phyloP scores from a whole-genome alignment of 2,888 invertebrate species.

The Cataglyphis altisquamis region DNA sequence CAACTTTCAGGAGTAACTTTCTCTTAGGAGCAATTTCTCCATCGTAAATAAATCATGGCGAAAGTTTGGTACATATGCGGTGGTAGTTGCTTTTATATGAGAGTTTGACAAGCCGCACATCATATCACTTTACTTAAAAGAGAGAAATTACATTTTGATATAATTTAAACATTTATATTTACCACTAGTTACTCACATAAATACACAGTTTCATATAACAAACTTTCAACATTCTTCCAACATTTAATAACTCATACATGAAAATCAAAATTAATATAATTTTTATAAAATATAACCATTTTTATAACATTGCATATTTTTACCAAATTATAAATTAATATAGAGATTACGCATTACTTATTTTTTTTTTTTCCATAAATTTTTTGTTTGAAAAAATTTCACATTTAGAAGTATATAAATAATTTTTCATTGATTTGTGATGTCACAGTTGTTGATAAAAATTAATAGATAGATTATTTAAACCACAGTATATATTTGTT shows the following conservation, averaged over 20 bases:
- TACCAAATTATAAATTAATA: background rate
- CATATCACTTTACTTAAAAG: background rate
- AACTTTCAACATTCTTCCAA: background rate
- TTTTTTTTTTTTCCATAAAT: too few relatives aligned
- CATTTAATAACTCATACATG: background rate
- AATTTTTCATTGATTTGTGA: too few relatives aligned
- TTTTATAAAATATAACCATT: background rate
- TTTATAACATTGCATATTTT: background rate
- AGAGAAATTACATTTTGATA: background rate
- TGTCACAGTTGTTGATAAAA: background rate
- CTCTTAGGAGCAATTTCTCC: background rate
- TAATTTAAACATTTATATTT: background rate
- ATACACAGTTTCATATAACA: background rate
- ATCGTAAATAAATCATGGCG: constrained; percentile 2
- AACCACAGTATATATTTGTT: background rate
- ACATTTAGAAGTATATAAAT: background rate
- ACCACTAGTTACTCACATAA: background rate
- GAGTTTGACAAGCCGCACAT: background rate
- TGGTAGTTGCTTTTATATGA: background rate
- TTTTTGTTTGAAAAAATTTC: background rate
- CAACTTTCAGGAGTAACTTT: background rate
- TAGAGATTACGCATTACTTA: background rate
- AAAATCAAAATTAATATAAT: background rate
- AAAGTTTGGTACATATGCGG: background rate
- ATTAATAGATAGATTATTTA: background rate